Evolutionary conservation across 2,888 invertebrate species (phyloP), one percentile per base, ranked within the genome.

Genomic region (Xestia sexstrigata): DNA sequence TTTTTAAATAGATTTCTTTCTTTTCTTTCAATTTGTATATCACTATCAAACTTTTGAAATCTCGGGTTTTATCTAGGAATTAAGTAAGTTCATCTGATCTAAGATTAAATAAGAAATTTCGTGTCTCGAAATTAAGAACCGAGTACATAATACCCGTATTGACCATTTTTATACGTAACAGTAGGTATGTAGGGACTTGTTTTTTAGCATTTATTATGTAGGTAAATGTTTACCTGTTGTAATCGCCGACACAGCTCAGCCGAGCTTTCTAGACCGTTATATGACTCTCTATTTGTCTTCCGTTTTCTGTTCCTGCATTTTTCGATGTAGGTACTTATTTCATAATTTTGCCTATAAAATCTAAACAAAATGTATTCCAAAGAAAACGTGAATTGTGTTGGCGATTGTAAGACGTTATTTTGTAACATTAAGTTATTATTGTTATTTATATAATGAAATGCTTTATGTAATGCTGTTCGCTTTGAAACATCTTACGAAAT

Each of bases 341-440:
- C 11, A 23, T 42, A 30, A 60, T 8, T 42, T 42, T 47, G 0
- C 20, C 45, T n/a, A n/a, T 30, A 9, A 58, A 49, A 49, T 65
- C 17, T 8, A 58, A 58, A 69, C 26, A 26, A 68, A 45, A 72
- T 72, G 26, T 49, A 23, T 42, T 58, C 66, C 42, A 35, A 68
- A 81, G 62, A 62, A 68, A 70, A 35, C n/a, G 20, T 76, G 42
- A 73, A 45, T 67, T 73, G 58, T 78, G 78, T 78, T 70, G 73
- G 70, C 70, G 78, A 78, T 82, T 68, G 17, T 49, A 42, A 73
- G 30, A 65, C 58, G 45, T 71, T 55, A n/a, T 17, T 70, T 66
- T 78, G 35, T 72, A 72, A 70, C 75, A 68, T 69, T 81, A 81
- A 81, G 77, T 76, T 82, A 82, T 82, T 70, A 45, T 69, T 67